Percentiles rank a stretch among this genome's conserved stretches.
Evolutionary conservation across 1,140 invertebrate species (phyloP).

Genomic region (Sycobia sp.): DNA sequence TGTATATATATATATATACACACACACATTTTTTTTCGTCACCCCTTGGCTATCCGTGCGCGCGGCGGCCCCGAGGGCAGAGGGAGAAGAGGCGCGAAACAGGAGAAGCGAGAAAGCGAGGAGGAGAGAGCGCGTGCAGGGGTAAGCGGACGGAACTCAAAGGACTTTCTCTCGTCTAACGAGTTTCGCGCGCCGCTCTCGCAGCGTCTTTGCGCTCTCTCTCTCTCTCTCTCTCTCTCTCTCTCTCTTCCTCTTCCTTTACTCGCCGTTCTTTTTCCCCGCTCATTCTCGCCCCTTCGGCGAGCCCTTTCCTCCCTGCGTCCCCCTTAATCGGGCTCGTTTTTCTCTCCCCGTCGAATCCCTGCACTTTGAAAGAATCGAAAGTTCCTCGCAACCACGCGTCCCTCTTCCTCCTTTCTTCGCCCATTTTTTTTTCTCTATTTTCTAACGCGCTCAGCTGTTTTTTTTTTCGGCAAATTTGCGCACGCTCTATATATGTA

Average conservation of each 20-base stretch:
- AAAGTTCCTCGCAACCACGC: too few relatives aligned
- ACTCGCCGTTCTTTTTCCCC: not conserved
- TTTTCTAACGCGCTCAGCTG: not conserved
- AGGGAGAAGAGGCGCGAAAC: too few relatives aligned
- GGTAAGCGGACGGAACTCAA: conserved; percentile 31
- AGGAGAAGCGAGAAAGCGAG: too few relatives aligned
- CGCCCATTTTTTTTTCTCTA: too few relatives aligned
- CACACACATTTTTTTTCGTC: too few relatives aligned
- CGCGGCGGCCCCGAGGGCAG: not conserved
- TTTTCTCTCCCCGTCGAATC: not conserved
- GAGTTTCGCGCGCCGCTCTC: conserved; percentile 19
- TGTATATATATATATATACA: too few relatives aligned
- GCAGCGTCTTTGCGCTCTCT: too few relatives aligned
- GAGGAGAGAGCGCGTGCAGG: too few relatives aligned
- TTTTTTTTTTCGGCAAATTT: not conserved
- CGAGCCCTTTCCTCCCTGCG: not conserved
- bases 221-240: not conserved
- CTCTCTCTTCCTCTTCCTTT: not conserved
- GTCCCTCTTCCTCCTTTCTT: not conserved
- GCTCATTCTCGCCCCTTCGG: conserved; percentile 18
- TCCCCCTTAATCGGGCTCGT: too few relatives aligned
- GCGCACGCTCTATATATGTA: too few relatives aligned
- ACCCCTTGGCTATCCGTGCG: not conserved
- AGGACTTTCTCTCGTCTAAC: conserved; percentile 28
- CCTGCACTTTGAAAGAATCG: conserved; percentile 2